Conservation (phyloP, 2,113 vertebrate species). For the Indri indri region DNA sequence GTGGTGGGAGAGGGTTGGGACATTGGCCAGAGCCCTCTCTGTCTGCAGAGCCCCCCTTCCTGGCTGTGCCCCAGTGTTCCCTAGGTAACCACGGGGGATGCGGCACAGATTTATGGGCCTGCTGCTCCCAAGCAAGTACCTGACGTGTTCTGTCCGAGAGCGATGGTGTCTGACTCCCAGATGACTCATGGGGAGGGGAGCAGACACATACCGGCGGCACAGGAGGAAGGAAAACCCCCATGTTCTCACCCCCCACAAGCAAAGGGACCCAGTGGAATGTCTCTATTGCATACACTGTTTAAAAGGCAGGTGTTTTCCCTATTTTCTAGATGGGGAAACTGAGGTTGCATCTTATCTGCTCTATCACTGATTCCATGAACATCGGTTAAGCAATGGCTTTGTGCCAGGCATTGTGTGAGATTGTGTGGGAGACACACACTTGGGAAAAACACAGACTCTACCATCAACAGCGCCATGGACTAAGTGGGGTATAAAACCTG, state of each 20-base stretch:
- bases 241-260: neutral
- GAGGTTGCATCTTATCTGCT: neutral
- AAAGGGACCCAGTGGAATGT: neutral
- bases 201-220: neutral
- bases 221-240: conserved; percentile 32
- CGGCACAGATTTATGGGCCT: conserved; percentile 63
- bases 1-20: neutral
- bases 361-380: neutral
- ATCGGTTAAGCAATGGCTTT: neutral
- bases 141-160: conserved; percentile 47
- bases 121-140: conserved; percentile 52
- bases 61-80: conserved; percentile 65
- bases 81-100: conserved; percentile 64
- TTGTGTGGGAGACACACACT: neutral
- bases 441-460: neutral
- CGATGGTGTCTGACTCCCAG: conserved; percentile 60
- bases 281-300: neutral
- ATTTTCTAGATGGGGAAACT: neutral
- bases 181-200: conserved; percentile 69
- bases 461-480: neutral
- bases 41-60: conserved; percentile 16
- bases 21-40: conserved; percentile 38
- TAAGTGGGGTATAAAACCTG: neutral
- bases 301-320: neutral
- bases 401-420: neutral